Evolutionary conservation across 1,140 invertebrate species (phyloP), one percentile per base, ranked within the genome.

Genomic region (Lutraria rhynchaena): DNA sequence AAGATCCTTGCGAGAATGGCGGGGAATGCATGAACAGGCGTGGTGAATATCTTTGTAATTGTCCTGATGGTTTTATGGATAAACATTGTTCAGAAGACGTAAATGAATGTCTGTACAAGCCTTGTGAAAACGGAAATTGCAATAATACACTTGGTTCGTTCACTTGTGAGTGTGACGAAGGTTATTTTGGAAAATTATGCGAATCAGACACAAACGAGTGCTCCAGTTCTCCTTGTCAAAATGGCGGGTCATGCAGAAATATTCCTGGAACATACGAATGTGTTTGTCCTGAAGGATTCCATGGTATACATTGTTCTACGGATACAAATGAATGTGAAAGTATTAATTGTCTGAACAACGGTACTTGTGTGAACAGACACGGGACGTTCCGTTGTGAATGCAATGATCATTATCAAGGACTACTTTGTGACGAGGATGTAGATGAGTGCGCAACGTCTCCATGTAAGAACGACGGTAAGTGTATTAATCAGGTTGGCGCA

Each of bases 231-330:
- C 97, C 98, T 0, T 99, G 98, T 87, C 93, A 95, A 83, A 99
- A 99, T 92, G 96, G 95, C 29, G 98, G 97, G 0, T 95, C 96
- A 75, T 99, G 98, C 90, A 94, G 96, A 24, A 97, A 99, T 91
- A 93, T 95, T 80, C 94, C 98, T 71, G 74, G 57, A 15, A 46
- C 58, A 9, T 88, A 82, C 60, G 46, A 9, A 49, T 88, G 86
- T 61, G 15, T 55, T 7, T 88, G 86, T 81, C 96, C 97, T 2
- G 97, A 97, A 86, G 98, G 98, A 44, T 99, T 98, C 92, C 96
- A 96, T 2, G 98, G 98, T 73, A 94, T 95, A 85, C 95, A 95
- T 84, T 99, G 98, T 92, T 98, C 99, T 93, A 7, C 33, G 19
- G 69, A 82, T 17, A 74, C 83, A 0, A 71, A 88, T 51, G 83